phyloP scores from a whole-genome alignment of 1,140 invertebrate species.

The Ladona fulva region DNA sequence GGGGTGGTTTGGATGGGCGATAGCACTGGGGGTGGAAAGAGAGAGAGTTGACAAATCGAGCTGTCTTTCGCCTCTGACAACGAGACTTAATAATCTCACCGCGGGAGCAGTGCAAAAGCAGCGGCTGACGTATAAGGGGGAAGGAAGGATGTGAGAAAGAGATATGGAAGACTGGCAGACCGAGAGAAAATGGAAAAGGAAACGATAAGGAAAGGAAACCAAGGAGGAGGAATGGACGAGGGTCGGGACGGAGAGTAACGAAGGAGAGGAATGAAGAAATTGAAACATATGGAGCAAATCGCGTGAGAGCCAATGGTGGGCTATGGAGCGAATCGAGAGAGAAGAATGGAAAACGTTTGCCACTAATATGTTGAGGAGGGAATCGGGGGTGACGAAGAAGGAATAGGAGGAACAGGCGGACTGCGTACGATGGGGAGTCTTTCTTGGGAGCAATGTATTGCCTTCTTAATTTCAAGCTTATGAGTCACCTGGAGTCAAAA shows the following conservation, averaged over 20 bases:
- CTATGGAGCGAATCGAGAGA: too few relatives aligned
- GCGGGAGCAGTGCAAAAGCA: constrained; percentile 14
- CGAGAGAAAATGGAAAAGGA: constrained; percentile 8
- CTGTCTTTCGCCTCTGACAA: not conserved
- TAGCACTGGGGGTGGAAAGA: not conserved
- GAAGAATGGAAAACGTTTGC: too few relatives aligned
- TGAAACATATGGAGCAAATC: constrained; percentile 5
- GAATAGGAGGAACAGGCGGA: too few relatives aligned
- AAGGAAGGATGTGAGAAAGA: constrained; percentile 8
- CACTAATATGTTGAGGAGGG: too few relatives aligned
- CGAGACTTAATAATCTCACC: constrained; percentile 9
- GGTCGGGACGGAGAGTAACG: too few relatives aligned
- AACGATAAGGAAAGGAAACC: not conserved
- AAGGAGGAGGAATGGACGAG: not conserved
- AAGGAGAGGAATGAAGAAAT: not conserved
- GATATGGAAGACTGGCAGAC: not conserved
- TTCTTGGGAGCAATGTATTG: too few relatives aligned
- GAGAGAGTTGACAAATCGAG: not conserved
- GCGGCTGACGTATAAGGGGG: not conserved
- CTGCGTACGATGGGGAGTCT: too few relatives aligned
- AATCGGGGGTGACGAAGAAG: too few relatives aligned
- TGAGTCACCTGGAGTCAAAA: too few relatives aligned
- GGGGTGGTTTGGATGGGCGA: not conserved
- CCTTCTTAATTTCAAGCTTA: too few relatives aligned
- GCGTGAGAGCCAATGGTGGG: not conserved